These are phyloP conservation scores for Cirrhinus molitorella DNA, from an alignment of 2,797 vertebrate species.

Conservation along the genomic window DNA sequence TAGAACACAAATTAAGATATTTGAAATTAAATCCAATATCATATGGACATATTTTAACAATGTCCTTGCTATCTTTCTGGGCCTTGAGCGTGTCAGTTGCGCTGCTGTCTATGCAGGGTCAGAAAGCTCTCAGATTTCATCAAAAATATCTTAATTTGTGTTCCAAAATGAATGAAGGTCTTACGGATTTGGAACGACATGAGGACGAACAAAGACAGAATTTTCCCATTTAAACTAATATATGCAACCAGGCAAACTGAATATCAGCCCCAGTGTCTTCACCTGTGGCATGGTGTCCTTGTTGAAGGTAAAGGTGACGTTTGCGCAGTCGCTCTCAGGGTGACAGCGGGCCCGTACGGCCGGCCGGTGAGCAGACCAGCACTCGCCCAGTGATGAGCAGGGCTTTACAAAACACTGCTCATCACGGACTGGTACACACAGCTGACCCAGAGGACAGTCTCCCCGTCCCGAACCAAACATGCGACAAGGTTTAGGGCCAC, in stretches of 20 bases:
- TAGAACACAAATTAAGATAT: too few relatives aligned
- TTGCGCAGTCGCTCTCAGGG: constrained; percentile 84
- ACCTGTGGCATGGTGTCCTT: constrained; percentile 90
- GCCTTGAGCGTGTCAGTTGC: too few relatives aligned
- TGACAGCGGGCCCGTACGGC: constrained; percentile 79
- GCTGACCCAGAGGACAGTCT: constrained; percentile 82
- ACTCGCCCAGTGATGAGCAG: constrained; percentile 83
- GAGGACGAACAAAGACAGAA: too few relatives aligned
- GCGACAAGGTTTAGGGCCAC: constrained; percentile 84
- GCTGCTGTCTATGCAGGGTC: too few relatives aligned
- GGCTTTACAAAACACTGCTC: constrained; percentile 89
- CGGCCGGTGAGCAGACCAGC: constrained; percentile 79
- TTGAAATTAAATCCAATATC: too few relatives aligned
- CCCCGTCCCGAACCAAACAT: constrained; percentile 71
- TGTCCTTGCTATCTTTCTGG: too few relatives aligned
- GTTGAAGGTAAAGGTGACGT: constrained; percentile 91
- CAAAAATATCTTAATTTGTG: too few relatives aligned
- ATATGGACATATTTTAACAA: too few relatives aligned
- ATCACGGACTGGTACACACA: constrained; percentile 81
- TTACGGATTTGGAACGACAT: too few relatives aligned
- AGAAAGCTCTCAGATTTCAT: too few relatives aligned
- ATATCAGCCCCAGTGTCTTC: constrained; percentile 41
- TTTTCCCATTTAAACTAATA: too few relatives aligned
- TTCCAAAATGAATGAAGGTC: too few relatives aligned
- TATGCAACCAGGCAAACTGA: background rate